Percentiles rank a stretch among this genome's conserved stretches.
phyloP scores from a whole-genome alignment of 2,888 invertebrate species.

The Idaea biselata region DNA sequence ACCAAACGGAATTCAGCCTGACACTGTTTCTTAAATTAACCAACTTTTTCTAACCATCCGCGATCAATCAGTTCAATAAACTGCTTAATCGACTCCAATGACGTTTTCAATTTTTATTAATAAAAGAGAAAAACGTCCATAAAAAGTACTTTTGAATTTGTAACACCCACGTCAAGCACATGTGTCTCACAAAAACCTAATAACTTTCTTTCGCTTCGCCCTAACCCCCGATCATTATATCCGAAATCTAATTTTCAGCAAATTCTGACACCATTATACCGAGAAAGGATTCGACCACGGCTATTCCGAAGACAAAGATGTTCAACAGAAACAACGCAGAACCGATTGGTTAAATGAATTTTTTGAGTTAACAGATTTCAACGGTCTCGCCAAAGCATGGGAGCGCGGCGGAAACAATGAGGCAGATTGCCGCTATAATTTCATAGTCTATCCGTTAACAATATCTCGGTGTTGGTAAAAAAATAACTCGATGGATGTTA shows the following conservation, averaged over 20 bases:
- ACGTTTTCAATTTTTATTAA: slow-evolving; percentile 2
- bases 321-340: slow-evolving; percentile 73
- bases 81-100: slow-evolving; percentile 20
- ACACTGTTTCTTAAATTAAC: slow-evolving; percentile 20
- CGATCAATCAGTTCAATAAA: slow-evolving; percentile 42
- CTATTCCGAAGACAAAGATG: slow-evolving; percentile 73
- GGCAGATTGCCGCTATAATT: slow-evolving; percentile 62
- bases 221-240: slow-evolving; percentile 46
- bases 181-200: slow-evolving; percentile 45
- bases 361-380: slow-evolving; percentile 63
- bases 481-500: slow-evolving; percentile 66
- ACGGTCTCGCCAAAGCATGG: slow-evolving; percentile 51
- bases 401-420: slow-evolving; percentile 65
- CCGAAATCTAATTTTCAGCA: slow-evolving; percentile 62
- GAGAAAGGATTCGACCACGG: slow-evolving; percentile 52
- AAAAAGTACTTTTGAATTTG: not conserved
- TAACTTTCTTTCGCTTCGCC: slow-evolving; percentile 53
- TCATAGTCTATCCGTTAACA: slow-evolving; percentile 72
- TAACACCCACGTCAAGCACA: slow-evolving; percentile 31
- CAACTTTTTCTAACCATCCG: slow-evolving; percentile 45
- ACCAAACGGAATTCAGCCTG: slow-evolving; percentile 40
- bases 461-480: slow-evolving; percentile 63
- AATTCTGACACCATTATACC: slow-evolving; percentile 50
- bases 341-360: slow-evolving; percentile 64
- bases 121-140: not conserved